Base-by-base conservation (phyloP, 2,113 vertebrate species). In the Rhinolophus ferrumequinum region DNA sequence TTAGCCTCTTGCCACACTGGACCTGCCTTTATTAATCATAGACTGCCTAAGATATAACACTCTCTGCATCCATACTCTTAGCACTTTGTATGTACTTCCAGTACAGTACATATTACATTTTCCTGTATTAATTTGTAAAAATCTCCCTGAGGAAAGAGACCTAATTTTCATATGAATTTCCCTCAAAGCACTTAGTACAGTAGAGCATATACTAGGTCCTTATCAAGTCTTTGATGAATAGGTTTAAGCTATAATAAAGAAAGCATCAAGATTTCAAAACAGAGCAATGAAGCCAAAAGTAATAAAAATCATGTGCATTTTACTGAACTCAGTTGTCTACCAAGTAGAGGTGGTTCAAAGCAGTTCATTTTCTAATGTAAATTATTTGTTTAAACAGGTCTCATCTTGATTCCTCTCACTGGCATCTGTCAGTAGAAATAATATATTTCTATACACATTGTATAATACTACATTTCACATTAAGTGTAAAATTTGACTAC, bases 21-120 rank as follows among this genome's bases (percentile, higher is more conserved):
- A 4, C 7, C 72, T 26, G 19, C 47, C 30, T 56, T 5, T 4
- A 19, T 15, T n/a, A 24, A 11, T 2, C 22, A 4, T 0, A 26
- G 24, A 28, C 14, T 0, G 15, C 8, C 35, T 26, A 0, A 5
- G 26, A 1, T 0, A 0, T 1, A 15, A 1, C 38, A 19, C n/a
- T n/a, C 2, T 19, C n/a, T 44, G n/a, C 16, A 0, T 3, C 28
- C 14, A 16, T 1, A 0, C 21, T 47, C 12, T 19, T 10, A 13
- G 2, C 12, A 3, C 5, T 50, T 26, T 41, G 22, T 8, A 4
- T 5, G 3, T 15, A 2, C 26, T n/a, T 88, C 33, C 15, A 33
- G 19, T 18, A 0, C 0, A 50, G 28, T 35, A 67, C 35, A 7
- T 1, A 2, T 7, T n/a, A 18, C 3, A 8, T 69, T 16, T 92